These are phyloP conservation scores for Ophioninae sp. DNA, from an alignment of 2,888 invertebrate species.

Conservation along the genomic window DNA sequence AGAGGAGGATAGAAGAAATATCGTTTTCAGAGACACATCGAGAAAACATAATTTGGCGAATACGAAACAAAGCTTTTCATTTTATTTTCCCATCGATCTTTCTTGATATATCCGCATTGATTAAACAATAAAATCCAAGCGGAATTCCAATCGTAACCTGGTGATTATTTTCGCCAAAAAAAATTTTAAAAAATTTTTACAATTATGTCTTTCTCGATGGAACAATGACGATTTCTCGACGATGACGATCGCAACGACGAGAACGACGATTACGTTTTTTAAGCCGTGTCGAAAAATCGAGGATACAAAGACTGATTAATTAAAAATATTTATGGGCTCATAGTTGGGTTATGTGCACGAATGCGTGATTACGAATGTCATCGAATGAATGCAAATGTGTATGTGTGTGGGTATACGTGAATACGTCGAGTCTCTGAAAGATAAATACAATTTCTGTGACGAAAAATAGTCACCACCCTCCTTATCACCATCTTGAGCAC, in stretches of 20 bases:
- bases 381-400: background rate
- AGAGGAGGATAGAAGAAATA: slow-evolving; percentile 2
- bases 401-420: background rate
- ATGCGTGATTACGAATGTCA: background rate
- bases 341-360: background rate
- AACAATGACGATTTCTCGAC: slow-evolving; percentile 45
- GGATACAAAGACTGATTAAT: slow-evolving; percentile 64
- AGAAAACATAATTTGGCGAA: slow-evolving; percentile 18
- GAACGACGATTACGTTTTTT: slow-evolving; percentile 17
- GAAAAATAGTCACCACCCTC: slow-evolving; percentile 25
- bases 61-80: background rate
- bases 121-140: background rate
- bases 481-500: slow-evolving; percentile 28
- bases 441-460: background rate
- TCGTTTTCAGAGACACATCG: slow-evolving; percentile 15
- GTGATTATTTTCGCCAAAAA: background rate
- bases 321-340: slow-evolving; percentile 42
- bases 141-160: background rate
- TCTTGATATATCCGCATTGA: too few species aligned
- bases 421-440: slow-evolving; percentile 9
- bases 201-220: slow-evolving; percentile 34
- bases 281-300: slow-evolving; percentile 44
- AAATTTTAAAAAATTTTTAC: slow-evolving; percentile 27
- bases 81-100: background rate
- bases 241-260: slow-evolving; percentile 36